Evolutionary conservation across 2,888 invertebrate species (phyloP), one percentile per base, ranked within the genome.

Genomic region (Noctua pronuba): DNA sequence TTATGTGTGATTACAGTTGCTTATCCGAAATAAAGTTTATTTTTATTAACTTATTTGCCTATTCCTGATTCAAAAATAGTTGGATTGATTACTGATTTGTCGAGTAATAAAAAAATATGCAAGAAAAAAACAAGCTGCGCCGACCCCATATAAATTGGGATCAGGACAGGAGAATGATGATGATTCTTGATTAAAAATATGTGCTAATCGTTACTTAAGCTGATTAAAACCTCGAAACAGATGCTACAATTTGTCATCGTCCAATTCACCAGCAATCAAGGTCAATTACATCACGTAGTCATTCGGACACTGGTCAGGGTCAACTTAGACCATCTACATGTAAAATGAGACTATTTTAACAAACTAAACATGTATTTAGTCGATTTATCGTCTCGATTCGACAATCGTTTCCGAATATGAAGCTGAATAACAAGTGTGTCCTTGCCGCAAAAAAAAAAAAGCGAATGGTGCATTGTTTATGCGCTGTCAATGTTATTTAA

Each of bases 281-380:
- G 93, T 90, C 84, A 87, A 79, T 92, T 89, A 89, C 91, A 87
- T 92, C 91, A 92, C 82, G 88, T 55, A 74, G 73, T 11, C 78
- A 83, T 88, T 85, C 52, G 68, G 75, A 66, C 78, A 77, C 80
- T 73, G 82, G 84, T 88, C 91, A 92, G 86, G 92, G 92, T 88
- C 90, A 86, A 13, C 35, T 75, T 65, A 77, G 82, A 71, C 67
- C 85, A 88, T 86, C 86, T 83, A 75, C 77, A 87, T 83, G 72
- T 83, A 79, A 82, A 87, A 84, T 79, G 79, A 80, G 72, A 77
- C 55, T 75, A 82, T 77, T 88, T 88, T 68, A 73, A 68, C 70
- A 91, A 87, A 88, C 68, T 75, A 79, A 83, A 52, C 91, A 83
- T 86, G 89, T 88, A 83, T 73, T 77, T 88, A 77, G 71, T 83